Evolutionary conservation across 2,888 invertebrate genomes (phyloP).

Genomic region (Macrophya alboannulata): DNA sequence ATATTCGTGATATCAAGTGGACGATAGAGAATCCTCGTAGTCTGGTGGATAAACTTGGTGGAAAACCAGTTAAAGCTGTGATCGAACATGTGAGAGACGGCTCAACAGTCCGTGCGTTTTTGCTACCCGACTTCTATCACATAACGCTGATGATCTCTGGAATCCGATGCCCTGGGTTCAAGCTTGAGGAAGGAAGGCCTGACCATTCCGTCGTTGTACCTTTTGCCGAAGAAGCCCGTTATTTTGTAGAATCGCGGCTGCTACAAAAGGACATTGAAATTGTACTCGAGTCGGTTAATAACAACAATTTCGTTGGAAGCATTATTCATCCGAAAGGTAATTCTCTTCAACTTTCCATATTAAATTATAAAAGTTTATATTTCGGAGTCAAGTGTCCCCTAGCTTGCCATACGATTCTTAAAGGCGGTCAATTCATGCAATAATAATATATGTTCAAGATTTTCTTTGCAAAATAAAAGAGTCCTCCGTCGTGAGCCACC

Average conservation of each 20-base stretch:
- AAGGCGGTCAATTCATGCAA: too few species aligned
- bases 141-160: constrained; percentile 98
- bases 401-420: too few species aligned
- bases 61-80: constrained; percentile 94
- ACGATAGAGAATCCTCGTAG: constrained; percentile 91
- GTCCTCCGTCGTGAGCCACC: constrained; percentile 26
- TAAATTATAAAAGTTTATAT: constrained; percentile 33
- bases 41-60: constrained; percentile 92
- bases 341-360: constrained; percentile 31
- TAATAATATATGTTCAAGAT: background rate
- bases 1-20: constrained; percentile 95
- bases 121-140: constrained; percentile 95
- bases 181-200: constrained; percentile 88
- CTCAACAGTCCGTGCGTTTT: constrained; percentile 95
- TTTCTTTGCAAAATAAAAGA: background rate
- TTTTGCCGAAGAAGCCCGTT: constrained; percentile 95
- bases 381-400: too few species aligned
- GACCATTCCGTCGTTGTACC: constrained; percentile 86
- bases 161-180: constrained; percentile 92
- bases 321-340: constrained; percentile 92
- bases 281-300: constrained; percentile 95
- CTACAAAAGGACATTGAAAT: constrained; percentile 96
- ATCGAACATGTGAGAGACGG: constrained; percentile 99
- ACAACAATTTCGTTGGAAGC: constrained; percentile 96
- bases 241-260: constrained; percentile 94